phyloP scores from a whole-genome alignment of 2,113 vertebrate species.

The Apteryx owenii region DNA sequence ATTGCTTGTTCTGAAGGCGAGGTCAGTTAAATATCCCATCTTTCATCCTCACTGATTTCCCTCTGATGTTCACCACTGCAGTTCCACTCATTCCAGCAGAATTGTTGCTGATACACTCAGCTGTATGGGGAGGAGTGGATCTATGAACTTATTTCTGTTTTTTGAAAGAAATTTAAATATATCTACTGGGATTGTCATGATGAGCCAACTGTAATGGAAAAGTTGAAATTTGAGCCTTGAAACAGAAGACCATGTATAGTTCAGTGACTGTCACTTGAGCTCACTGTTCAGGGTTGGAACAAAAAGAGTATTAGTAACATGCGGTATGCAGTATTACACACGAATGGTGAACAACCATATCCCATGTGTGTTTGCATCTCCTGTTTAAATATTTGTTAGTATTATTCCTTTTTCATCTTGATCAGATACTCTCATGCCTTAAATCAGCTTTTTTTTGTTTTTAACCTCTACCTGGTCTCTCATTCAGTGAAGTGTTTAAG shows the following conservation, averaged over 20 bases:
- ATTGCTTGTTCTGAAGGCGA: not conserved
- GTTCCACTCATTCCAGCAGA: not conserved
- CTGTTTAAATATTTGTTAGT: not conserved
- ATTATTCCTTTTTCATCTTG: not conserved
- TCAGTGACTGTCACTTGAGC: not conserved
- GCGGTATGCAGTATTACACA: not conserved
- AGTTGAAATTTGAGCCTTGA: not conserved
- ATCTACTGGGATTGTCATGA: not conserved
- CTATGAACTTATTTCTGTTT: not conserved
- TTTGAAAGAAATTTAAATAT: not conserved
- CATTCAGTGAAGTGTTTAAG: not conserved
- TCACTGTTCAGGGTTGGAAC: not conserved
- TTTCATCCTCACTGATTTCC: not conserved
- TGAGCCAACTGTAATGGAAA: not conserved
- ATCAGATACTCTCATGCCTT: not conserved
- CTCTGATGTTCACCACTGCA: not conserved
- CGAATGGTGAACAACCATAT: not conserved
- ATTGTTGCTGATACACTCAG: not conserved
- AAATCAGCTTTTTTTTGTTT: not conserved
- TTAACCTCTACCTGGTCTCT: not conserved
- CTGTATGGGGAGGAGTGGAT: not conserved
- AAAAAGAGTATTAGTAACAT: not conserved
- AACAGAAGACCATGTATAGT: not conserved
- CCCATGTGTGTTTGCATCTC: not conserved
- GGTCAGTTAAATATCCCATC: not conserved